phyloP scores from a whole-genome alignment of 2,888 invertebrate genomes.

The Cheilosia pagana region DNA sequence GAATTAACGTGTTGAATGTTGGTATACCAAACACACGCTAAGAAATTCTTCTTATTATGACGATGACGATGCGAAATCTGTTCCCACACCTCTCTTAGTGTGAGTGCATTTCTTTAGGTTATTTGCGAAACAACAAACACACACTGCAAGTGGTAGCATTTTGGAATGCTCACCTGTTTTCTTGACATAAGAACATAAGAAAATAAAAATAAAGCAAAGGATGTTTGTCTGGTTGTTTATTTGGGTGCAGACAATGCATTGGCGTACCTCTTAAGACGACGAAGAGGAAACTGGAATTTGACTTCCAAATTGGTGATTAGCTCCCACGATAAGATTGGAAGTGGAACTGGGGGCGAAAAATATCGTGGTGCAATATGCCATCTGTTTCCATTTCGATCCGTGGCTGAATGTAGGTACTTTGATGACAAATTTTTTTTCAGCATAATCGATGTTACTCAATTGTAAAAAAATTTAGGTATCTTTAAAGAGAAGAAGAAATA shows the following conservation, averaged over 20 bases:
- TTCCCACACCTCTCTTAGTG: neutral
- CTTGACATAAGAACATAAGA: neutral
- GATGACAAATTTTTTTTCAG: no score
- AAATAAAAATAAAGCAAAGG: slow-evolving; percentile 11
- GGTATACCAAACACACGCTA: neutral
- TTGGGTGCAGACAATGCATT: slow-evolving; percentile 6
- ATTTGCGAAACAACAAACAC: slow-evolving; percentile 4
- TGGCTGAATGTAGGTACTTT: no score
- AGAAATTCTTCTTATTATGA: neutral
- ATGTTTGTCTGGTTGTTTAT: slow-evolving; percentile 29
- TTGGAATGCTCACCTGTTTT: slow-evolving; percentile 22
- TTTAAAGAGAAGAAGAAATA: no score
- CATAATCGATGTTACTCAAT: no score
- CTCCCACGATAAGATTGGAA: neutral
- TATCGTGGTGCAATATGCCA: neutral
- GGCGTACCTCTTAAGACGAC: neutral
- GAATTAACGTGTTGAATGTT: no score
- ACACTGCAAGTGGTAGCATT: neutral
- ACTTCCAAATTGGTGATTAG: slow-evolving; percentile 1
- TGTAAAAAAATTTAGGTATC: no score
- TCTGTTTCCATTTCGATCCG: neutral
- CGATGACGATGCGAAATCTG: slow-evolving; percentile 3
- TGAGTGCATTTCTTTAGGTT: neutral
- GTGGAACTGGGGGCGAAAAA: neutral
- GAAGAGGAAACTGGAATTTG: slow-evolving; percentile 2